Conservation (phyloP, 1,140 invertebrate species). For the Melitaea cinxia region DNA sequence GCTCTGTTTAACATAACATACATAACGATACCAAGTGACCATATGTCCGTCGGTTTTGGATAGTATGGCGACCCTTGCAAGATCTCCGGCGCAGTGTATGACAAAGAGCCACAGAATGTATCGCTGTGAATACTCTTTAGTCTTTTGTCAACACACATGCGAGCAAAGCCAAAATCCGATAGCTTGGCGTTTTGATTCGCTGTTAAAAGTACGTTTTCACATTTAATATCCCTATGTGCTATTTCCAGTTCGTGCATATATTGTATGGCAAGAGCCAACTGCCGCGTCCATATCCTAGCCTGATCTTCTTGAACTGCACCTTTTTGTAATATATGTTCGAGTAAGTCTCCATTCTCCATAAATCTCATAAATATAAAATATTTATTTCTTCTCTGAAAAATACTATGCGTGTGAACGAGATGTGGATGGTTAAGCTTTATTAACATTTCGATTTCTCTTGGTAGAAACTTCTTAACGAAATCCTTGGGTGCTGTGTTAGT, state of each 20-base stretch:
- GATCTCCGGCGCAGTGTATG: slow-evolving; percentile 88
- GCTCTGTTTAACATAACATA: slow-evolving; percentile 88
- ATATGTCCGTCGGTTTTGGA: slow-evolving; percentile 85
- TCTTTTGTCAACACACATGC: slow-evolving; percentile 78
- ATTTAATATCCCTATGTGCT: slow-evolving; percentile 89
- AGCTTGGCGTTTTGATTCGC: slow-evolving; percentile 87
- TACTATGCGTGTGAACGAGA: slow-evolving; percentile 87
- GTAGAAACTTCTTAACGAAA: slow-evolving; percentile 89
- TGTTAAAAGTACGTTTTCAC: slow-evolving; percentile 90
- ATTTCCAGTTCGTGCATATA: slow-evolving; percentile 89
- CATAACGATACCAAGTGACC: slow-evolving; percentile 87
- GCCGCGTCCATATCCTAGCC: slow-evolving; percentile 85
- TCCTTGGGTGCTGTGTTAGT: slow-evolving; percentile 86
- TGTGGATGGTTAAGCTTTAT: slow-evolving; percentile 88
- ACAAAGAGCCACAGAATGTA: slow-evolving; percentile 88
- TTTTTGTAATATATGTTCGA: slow-evolving; percentile 84
- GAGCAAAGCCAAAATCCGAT: slow-evolving; percentile 91
- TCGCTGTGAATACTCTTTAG: slow-evolving; percentile 83
- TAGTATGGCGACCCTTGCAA: slow-evolving; percentile 84
- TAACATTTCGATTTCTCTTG: slow-evolving; percentile 88
- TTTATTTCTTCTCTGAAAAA: slow-evolving; percentile 84
- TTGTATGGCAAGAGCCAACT: slow-evolving; percentile 84
- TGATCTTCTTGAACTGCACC: slow-evolving; percentile 85
- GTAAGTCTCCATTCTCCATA: slow-evolving; percentile 86
- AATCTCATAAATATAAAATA: slow-evolving; percentile 88